A percentile compares a stretch with the other conserved stretches of the same genome.
Conservation (phyloP, 2,888 invertebrate species). For the Synergus itoensis region DNA sequence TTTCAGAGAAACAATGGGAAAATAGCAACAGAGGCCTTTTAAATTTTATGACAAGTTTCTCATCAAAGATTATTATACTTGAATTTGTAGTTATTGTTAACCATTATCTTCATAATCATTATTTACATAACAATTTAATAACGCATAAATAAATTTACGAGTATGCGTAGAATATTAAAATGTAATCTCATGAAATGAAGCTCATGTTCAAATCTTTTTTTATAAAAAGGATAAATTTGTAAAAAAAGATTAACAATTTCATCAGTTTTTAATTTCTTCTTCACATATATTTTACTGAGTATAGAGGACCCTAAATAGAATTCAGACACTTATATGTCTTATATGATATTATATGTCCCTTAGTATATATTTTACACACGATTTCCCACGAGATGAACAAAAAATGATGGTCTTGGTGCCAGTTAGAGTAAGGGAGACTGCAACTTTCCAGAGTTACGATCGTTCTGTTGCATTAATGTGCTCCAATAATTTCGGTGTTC, state of each 20-base stretch:
- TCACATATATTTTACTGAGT: neutral
- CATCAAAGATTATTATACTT: neutral
- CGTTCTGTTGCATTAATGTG: slow-evolving; percentile 57
- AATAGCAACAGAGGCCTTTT: neutral
- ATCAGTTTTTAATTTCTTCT: neutral
- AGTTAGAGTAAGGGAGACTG: neutral
- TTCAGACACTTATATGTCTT: neutral
- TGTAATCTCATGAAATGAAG: neutral
- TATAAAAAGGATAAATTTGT: neutral
- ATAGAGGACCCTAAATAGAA: neutral
- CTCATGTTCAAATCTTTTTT: neutral
- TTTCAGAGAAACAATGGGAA: neutral
- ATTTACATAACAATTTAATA: neutral
- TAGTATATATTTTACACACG: neutral
- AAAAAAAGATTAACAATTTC: slow-evolving; percentile 47
- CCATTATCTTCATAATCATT: neutral
- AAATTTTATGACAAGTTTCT: neutral
- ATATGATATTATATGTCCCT: slow-evolving; percentile 8
- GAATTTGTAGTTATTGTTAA: neutral
- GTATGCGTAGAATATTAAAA: neutral
- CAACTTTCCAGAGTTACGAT: slow-evolving; percentile 52
- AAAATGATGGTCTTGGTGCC: slow-evolving; percentile 1
- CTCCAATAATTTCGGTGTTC: slow-evolving; percentile 58
- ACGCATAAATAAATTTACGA: neutral
- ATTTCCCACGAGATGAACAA: slow-evolving; percentile 28